Base-by-base conservation (phyloP, 1,140 invertebrate species). In the Temnothorax longispinosus region DNA sequence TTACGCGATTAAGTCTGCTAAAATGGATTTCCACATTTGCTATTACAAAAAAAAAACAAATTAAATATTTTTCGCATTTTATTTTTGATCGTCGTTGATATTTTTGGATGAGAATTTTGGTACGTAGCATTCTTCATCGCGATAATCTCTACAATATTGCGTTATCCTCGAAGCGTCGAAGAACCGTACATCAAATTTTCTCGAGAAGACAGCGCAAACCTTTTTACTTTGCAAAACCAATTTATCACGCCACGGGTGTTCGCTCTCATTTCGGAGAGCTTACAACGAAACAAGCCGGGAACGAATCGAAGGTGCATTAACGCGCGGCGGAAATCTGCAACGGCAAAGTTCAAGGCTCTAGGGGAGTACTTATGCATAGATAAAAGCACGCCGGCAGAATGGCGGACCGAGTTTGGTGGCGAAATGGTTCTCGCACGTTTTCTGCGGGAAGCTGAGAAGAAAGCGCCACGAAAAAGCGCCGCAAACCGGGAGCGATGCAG, bases 281-380 rank as follows among this genome's bases (percentile, higher is more conserved):
- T 32, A 58, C 50, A 58, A 74, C 78, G 69, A 74, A 60, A 84
- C 69, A 84, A 62, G 54, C 38, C 21, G 65, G 50, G 78, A 72
- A 56, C 54, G 54, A 84, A 84, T 84, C 69, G 69, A 75, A 84
- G 80, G 54, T 75, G 67, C 80, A 84, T 84, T 84, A 84, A 60
- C 80, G 80, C 52, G 52, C 27, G 21, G 27, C n/a, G 62, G 56
- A 84, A 84, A 75, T 84, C 41, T 69, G 52, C 80, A 60, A 50
- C 80, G 18, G 54, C 69, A 74, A 84, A 84, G 54, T 84, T 84
- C 69, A 84, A 84, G 69, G 69, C 80, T 75, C 80, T 60, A 41
- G 78, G 50, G 44, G 64, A 47, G 65, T 84, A 62, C 69, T 75
- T 75, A 74, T 75, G 80, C 69, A 75, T 50, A 75, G 80, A 74